A percentile compares a stretch with the other conserved stretches of the same genome.
Evolutionary conservation across 2,113 vertebrate genomes (phyloP).

Genomic region (Colaptes auratus): DNA sequence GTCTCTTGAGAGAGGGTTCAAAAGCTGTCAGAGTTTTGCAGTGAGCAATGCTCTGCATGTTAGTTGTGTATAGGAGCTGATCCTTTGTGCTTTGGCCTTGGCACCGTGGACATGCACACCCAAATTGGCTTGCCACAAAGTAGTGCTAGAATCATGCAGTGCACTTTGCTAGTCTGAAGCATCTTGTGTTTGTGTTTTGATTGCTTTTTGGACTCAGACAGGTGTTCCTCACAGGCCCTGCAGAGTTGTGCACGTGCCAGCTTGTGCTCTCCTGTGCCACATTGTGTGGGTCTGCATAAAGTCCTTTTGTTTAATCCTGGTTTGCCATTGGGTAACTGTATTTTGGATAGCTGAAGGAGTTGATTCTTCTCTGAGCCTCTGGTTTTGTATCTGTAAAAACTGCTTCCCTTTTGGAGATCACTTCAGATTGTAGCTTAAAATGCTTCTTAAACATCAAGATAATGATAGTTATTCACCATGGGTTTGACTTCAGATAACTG

Average conservation of each 20-base stretch:
- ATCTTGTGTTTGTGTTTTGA: not conserved
- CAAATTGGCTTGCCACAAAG: not conserved
- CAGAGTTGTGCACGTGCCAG: not conserved
- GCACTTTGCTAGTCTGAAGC: not conserved
- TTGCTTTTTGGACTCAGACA: not conserved
- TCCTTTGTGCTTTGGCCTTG: not conserved
- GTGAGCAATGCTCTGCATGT: not conserved
- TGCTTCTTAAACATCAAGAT: not conserved
- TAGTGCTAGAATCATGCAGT: not conserved
- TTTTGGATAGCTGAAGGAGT: not conserved
- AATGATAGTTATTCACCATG: not conserved
- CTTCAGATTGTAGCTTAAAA: not conserved
- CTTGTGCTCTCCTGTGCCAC: not conserved
- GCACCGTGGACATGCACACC: not conserved
- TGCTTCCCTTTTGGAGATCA: not conserved
- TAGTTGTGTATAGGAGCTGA: not conserved
- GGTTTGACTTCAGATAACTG: not conserved
- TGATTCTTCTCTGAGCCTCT: not conserved
- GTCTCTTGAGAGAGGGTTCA: not conserved
- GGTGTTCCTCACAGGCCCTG: not conserved
- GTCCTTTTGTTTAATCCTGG: not conserved
- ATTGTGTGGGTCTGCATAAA: not conserved
- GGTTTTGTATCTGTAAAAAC: not conserved
- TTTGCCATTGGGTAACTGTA: not conserved
- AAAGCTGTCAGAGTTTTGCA: slow-evolving; percentile 1